Evolutionary conservation across 2,797 vertebrate genomes (phyloP).

Genomic region (Mycteria americana): DNA sequence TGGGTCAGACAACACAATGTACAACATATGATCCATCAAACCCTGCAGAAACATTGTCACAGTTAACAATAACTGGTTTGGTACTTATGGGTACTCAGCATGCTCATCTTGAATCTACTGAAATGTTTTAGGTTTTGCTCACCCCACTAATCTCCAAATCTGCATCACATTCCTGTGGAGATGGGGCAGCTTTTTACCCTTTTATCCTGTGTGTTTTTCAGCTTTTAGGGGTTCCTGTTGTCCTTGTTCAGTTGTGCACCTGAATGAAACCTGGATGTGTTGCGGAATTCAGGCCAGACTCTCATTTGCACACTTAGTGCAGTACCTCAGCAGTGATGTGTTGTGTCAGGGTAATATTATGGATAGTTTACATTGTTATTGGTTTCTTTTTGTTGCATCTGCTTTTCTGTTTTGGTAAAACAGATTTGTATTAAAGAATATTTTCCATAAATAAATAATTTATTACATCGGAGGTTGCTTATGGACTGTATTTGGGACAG

Average conservation of each 20-base stretch:
- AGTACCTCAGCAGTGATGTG: neutral
- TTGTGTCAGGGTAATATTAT: neutral
- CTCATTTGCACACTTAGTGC: neutral
- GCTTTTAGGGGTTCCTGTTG: neutral
- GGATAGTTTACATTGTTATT: neutral
- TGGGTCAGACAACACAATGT: neutral
- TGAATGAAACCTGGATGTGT: neutral
- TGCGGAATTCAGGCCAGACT: neutral
- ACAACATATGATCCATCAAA: neutral
- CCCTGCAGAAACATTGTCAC: neutral
- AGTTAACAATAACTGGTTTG: neutral
- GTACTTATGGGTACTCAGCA: accelerated
- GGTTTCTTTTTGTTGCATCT: neutral
- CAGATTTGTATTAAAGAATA: neutral
- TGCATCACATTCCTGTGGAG: neutral
- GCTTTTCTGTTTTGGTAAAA: neutral
- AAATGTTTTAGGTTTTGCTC: neutral
- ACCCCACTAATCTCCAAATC: neutral
- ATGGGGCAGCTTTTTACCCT: neutral
- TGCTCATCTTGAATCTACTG: neutral
- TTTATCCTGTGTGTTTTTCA: neutral
- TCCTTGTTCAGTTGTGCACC: neutral
- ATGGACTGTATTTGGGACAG: neutral
- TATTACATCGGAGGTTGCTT: neutral
- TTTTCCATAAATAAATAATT: neutral